Conservation (phyloP, 2,888 invertebrate genomes). For the Ariolimax columbianus region DNA sequence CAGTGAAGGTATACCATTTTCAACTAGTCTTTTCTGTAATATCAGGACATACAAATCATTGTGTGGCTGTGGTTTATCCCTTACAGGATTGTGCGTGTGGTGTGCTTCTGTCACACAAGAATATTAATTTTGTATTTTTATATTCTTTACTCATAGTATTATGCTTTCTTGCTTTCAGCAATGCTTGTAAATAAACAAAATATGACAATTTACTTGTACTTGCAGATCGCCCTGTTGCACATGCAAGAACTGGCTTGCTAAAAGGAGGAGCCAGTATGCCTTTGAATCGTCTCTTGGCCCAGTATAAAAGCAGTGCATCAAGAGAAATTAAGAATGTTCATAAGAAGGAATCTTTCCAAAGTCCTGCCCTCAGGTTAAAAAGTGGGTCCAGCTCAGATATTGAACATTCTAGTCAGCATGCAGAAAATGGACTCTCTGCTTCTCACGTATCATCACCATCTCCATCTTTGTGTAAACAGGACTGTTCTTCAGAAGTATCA, state of each 20-base stretch:
- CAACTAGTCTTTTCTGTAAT: too few relatives aligned
- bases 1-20: too few relatives aligned
- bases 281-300: slow-evolving; percentile 88
- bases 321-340: not conserved
- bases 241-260: slow-evolving; percentile 89
- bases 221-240: slow-evolving; percentile 68
- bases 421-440: slow-evolving; percentile 19
- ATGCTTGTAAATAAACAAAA: too few relatives aligned
- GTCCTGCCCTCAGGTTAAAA: slow-evolving; percentile 14
- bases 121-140: too few relatives aligned
- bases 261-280: slow-evolving; percentile 94
- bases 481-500: slow-evolving; percentile 27
- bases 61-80: too few relatives aligned
- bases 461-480: slow-evolving; percentile 5
- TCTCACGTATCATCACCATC: slow-evolving; percentile 13
- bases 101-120: too few relatives aligned
- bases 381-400: not conserved
- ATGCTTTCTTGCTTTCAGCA: too few relatives aligned
- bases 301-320: slow-evolving; percentile 79
- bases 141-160: too few relatives aligned
- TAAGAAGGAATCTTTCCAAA: not conserved
- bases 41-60: too few relatives aligned
- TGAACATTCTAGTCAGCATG: slow-evolving; percentile 3
- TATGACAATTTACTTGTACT: not conserved
- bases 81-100: too few relatives aligned